Percentiles rank a stretch among this genome's conserved stretches.
phyloP scores from a whole-genome alignment of 2,797 vertebrate species.

The Numenius phaeopus region DNA sequence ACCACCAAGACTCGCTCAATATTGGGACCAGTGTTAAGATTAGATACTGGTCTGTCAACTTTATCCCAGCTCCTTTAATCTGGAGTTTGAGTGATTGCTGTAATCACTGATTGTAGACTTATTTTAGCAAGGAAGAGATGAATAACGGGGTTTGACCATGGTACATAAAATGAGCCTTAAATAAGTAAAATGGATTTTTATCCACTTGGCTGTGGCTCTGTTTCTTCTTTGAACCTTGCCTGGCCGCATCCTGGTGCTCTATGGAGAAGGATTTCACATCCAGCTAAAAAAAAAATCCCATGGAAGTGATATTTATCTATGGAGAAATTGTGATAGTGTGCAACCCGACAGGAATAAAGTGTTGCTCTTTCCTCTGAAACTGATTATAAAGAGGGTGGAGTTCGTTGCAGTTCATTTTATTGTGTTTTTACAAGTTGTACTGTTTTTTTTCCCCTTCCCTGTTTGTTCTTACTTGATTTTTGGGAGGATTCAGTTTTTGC shows the following conservation, averaged over 20 bases:
- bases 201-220: neutral
- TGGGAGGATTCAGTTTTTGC: slow-evolving; percentile 77
- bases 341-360: neutral
- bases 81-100: neutral
- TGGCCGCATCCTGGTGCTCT: neutral
- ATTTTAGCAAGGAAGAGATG: neutral
- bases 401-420: slow-evolving; percentile 54
- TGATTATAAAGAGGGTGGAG: slow-evolving; percentile 65
- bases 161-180: neutral
- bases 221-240: neutral
- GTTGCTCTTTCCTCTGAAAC: slow-evolving; percentile 55
- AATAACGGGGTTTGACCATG: neutral
- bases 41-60: neutral
- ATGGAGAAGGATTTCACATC: neutral
- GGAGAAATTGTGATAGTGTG: neutral
- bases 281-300: neutral
- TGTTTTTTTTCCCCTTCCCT: slow-evolving; percentile 14
- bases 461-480: slow-evolving; percentile 76
- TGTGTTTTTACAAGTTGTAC: slow-evolving; percentile 19
- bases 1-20: neutral
- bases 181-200: neutral
- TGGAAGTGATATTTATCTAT: neutral
- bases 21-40: neutral
- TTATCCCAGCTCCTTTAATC: neutral
- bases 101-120: neutral